Base-by-base conservation (phyloP, 2,113 vertebrate species). In the Hylia prasina region DNA sequence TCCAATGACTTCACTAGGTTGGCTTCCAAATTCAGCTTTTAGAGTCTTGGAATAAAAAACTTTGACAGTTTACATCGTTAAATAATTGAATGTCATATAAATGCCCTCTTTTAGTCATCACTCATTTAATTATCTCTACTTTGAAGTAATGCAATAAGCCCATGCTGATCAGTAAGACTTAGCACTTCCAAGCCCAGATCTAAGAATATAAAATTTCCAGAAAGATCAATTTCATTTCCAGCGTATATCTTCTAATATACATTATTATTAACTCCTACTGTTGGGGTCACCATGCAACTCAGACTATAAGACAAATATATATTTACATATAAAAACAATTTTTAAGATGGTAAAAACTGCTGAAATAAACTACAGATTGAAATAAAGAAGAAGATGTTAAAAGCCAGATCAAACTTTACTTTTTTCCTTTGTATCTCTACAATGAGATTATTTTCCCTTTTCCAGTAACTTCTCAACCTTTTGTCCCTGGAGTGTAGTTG, bases 81-180 rank as follows among this genome's bases (percentile, higher is more conserved):
- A 96, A 96, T 89, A 94, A 95, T 72, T 93, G 89, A 87, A 94
- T 89, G 94, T 50, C 87, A 91, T 79, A 92, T 84, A 91, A 96
- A 87, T 33, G 61, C 82, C 57, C 61, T 87, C 80, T 89, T 97
- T 90, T 71, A 95, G 89, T 94, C 65, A 93, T 82, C 77, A 94
- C 44, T 94, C 83, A 91, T 93, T 94, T 90, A 81, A 96, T 92
- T 95, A 94, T 84, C 69, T 89, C 57, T 57, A 72, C 47, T 22
- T 19, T 85, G 87, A 94, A 96, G 91, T 85, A 92, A 94, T 78
- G 89, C 80, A 91, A 68, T 86, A 94, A 89, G 57, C n/a, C 60
- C 73, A 61, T 66, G 64, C 64, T 75, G 94, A 91, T 94, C 88
- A 87, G 66, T 80, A 90, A 86, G 82, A 92, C 69, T 90, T 93